Base-by-base conservation (phyloP, 2,888 invertebrate genomes). In the Drosophila colorata region DNA sequence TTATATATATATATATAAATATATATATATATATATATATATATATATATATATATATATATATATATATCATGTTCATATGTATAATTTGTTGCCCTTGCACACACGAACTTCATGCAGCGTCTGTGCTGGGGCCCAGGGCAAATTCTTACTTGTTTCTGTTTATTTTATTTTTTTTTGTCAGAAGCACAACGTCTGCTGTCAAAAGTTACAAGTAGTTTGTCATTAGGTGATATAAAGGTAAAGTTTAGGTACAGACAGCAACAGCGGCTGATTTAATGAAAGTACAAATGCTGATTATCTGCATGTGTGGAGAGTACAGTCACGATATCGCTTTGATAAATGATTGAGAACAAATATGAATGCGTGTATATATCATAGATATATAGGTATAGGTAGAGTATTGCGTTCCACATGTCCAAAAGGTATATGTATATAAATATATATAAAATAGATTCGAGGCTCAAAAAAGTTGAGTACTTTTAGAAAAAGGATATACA, bases 171-270 rank as follows among this genome's bases (percentile, higher is more conserved):
- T 33, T 23, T 28, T 41, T 33, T 28, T 37, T 37, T 37, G n/a
- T 9, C 6, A 14, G 33, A 38, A 28, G 44, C 33, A 6, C 31
- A 53, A 47, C 13, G 41, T 43, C 49, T 55, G 41, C 65, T 77
- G 74, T 69, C 78, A 56, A 66, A 77, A 70, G 58, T 78, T 67
- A 58, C 65, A 77, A 74, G 79, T 78, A 74, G 74, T 60, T 64
- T 78, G 58, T 59, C 66, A 66, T 73, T 57, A 53, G 52, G 31
- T 37, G 41, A 65, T 20, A 14, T 35, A 44, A 59, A 23, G 20
- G 44, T 43, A 38, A 59, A 60, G 28, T 59, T 57, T 37, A 16
- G 14, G 13, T 23, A 14, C 16, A 13, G 16, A 13, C 13, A 40
- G 57, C 40, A 33, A 33, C 33, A 16, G 58, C 43, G 43, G 35